Conservation (phyloP, 2,888 invertebrate genomes). For the Drosophila macrothrix region DNA sequence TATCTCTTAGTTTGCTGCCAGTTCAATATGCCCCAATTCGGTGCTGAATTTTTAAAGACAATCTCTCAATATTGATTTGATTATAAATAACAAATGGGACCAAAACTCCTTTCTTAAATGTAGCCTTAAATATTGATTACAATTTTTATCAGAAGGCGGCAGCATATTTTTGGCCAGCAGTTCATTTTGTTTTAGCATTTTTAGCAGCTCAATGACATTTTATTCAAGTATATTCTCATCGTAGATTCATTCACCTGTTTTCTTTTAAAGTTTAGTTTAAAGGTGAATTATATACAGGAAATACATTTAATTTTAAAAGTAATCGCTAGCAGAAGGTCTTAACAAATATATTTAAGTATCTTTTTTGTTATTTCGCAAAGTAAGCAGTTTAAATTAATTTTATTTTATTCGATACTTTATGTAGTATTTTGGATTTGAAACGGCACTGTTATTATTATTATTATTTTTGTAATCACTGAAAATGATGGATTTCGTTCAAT, state of each 20-base stretch:
- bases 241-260: background rate
- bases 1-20: background rate
- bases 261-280: background rate
- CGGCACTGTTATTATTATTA: background rate
- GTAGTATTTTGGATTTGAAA: background rate
- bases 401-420: background rate
- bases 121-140: conserved; percentile 8
- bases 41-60: conserved; percentile 4
- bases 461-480: background rate
- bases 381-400: background rate
- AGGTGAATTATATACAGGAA: background rate
- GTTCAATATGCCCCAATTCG: background rate
- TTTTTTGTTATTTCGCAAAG: background rate
- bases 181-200: conserved; percentile 4
- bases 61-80: conserved; percentile 32
- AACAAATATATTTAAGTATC: background rate
- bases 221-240: background rate
- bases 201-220: background rate
- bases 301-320: background rate
- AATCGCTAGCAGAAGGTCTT: background rate
- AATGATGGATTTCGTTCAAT: background rate
- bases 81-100: conserved; percentile 29
- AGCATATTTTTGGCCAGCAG: background rate
- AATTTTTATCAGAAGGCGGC: background rate
- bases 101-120: background rate